These are phyloP conservation scores for Antechinus stuartii DNA, from an alignment of 2,113 vertebrate species.

Conservation along the genomic window DNA sequence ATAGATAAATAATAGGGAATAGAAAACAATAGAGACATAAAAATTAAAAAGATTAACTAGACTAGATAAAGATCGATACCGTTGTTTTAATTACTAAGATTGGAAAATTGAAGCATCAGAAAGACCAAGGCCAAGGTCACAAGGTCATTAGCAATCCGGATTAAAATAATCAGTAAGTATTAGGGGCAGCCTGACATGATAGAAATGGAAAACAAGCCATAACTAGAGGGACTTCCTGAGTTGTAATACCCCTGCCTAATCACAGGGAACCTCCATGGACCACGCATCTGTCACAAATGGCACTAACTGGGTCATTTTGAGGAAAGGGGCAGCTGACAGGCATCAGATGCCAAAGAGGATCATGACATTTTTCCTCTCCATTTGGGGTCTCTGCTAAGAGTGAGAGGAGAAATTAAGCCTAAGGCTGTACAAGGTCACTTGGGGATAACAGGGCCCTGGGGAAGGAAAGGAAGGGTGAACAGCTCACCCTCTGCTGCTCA, in stretches of 20 bases:
- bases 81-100: background rate
- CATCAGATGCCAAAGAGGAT: background rate
- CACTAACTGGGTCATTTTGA: background rate
- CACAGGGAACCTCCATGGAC: background rate
- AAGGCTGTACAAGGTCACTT: background rate
- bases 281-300: background rate
- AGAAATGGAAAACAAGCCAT: background rate
- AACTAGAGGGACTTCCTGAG: background rate
- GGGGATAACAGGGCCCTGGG: background rate
- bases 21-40: background rate
- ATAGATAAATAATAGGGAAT: background rate
- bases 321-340: background rate
- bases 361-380: background rate
- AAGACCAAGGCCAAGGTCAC: background rate
- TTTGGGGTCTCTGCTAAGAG: background rate
- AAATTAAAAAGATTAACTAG: too few relatives aligned
- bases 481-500: background rate
- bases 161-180: background rate
- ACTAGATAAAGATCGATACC: too few relatives aligned
- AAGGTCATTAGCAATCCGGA: background rate
- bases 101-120: background rate
- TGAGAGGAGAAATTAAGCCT: background rate
- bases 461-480: background rate
- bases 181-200: background rate
- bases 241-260: background rate